Base-by-base conservation (phyloP, 2,797 vertebrate genomes). In the Loriculus beryllinus region DNA sequence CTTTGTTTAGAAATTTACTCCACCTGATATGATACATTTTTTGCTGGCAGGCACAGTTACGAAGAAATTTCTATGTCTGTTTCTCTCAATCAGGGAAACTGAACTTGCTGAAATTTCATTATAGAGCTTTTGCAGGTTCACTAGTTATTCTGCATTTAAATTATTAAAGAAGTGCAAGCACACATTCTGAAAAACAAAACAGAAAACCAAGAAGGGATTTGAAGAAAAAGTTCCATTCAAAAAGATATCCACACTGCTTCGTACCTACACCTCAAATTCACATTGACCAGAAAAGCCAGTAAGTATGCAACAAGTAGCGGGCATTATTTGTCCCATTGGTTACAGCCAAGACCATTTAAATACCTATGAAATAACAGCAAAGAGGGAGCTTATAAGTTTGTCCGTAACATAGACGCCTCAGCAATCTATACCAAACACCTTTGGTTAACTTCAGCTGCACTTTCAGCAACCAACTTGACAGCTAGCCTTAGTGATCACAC, bases 1-100 rank as follows among this genome's bases (percentile, higher is more conserved):
- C 28, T 37, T 91, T 91, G 48, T 71, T 93, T 86, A 70, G 52
- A 93, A 93, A 91, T 90, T 80, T 97, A 87, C 59, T 64, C 79
- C 35, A 88, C 47, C 56, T 93, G 82, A 77, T 35, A 57, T 1
- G 10, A 35, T 31, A 45, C 17, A 8, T 82, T 76, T 86, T 77
- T 67, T 59, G 20, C 77, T 83, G 87, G 88, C 95, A 74, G 47
- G n/a, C n/a, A 64, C 51, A 74, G 60, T 79, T 94, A 62, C 19
- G 82, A 81, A 91, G 14, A 88, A 89, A 89, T 57, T 21, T 72
- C 15, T n/a, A 74, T 51, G 54, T 82, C 62, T 10, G 11, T 85
- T 82, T 74, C 47, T 85, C 80, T 52, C 51, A 48, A 80, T 23
- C 12, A 14, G 88, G 39, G 40, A 94, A 94, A 94, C 4, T 65